Evolutionary conservation across 1,140 invertebrate genomes (phyloP).

Genomic region (Drosophila arizonae): DNA sequence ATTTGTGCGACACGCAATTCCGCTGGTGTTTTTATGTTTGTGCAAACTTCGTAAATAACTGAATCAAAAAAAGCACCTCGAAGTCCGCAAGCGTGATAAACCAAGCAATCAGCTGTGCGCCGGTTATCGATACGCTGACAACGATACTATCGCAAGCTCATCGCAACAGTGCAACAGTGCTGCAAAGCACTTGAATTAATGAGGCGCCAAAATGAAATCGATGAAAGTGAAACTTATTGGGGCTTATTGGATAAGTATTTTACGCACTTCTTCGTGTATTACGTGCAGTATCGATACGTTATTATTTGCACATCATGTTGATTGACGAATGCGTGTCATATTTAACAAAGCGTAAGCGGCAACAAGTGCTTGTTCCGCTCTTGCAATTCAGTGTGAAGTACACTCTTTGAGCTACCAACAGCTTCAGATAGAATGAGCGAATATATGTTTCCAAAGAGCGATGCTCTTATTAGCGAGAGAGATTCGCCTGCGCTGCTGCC

Average conservation of each 20-base stretch:
- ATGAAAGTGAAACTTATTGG: too few relatives aligned
- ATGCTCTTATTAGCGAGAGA: neutral
- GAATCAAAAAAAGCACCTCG: slow-evolving; percentile 37
- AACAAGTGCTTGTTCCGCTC: neutral
- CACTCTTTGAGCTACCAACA: neutral
- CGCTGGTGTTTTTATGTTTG: slow-evolving; percentile 30
- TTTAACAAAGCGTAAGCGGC: neutral
- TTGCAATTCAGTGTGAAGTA: slow-evolving; percentile 20
- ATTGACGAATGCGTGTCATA: slow-evolving; percentile 19
- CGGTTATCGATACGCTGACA: slow-evolving; percentile 19
- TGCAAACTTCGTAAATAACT: slow-evolving; percentile 57
- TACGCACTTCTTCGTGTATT: neutral
- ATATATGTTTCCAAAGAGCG: slow-evolving; percentile 28
- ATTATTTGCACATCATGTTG: neutral
- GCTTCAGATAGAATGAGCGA: slow-evolving; percentile 27
- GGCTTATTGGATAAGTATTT: neutral
- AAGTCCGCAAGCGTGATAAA: slow-evolving; percentile 39
- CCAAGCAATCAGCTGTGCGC: slow-evolving; percentile 40
- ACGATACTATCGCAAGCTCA: slow-evolving; percentile 29
- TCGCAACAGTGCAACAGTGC: neutral
- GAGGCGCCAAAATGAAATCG: slow-evolving; percentile 15
- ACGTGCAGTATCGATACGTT: slow-evolving; percentile 3
- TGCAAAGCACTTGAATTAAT: neutral
- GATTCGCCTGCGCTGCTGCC: slow-evolving; percentile 19
- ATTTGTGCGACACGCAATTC: slow-evolving; percentile 57